These are phyloP conservation scores for Cottus gobio DNA, from an alignment of 2,113 vertebrate genomes.

Conservation along the genomic window DNA sequence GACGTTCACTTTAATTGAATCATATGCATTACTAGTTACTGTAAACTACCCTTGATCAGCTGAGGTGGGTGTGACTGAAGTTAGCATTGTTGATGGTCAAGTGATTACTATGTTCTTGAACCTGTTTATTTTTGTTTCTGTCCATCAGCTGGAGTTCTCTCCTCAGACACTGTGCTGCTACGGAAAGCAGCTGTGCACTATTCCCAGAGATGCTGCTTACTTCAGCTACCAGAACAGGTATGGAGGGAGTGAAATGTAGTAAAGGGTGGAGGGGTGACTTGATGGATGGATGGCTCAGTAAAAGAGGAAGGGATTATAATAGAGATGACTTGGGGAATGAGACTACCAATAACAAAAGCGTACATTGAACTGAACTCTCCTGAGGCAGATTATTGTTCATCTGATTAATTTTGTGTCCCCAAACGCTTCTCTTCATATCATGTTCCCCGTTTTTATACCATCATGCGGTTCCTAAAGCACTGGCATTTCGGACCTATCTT, in stretches of 20 bases:
- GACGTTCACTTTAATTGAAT: background rate
- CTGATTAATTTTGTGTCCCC: conserved; percentile 33
- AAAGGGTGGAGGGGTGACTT: background rate
- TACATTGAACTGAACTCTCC: background rate
- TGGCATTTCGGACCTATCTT: conserved; percentile 71
- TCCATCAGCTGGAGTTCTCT: conserved; percentile 94
- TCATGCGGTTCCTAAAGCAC: conserved; percentile 39
- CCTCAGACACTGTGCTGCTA: conserved; percentile 99
- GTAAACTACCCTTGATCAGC: background rate
- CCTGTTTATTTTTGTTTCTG: conserved; percentile 13
- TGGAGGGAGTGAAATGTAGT: conserved; percentile 11
- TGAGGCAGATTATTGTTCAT: conserved; percentile 1
- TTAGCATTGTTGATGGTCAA: background rate
- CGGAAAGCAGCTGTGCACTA: conserved; percentile 98
- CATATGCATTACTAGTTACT: background rate
- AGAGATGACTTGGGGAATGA: background rate
- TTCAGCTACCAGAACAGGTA: conserved; percentile 99
- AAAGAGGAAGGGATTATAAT: background rate
- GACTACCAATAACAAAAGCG: background rate
- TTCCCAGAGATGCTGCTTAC: conserved; percentile 97
- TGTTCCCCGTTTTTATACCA: conserved; percentile 39
- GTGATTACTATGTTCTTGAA: background rate
- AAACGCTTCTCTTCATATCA: conserved; percentile 56
- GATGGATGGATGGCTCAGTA: background rate
- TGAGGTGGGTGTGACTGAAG: background rate